These are phyloP conservation scores for Heliopora coerulea DNA, from an alignment of 92 coral and sea anemone genomes.

Conservation along the genomic window DNA sequence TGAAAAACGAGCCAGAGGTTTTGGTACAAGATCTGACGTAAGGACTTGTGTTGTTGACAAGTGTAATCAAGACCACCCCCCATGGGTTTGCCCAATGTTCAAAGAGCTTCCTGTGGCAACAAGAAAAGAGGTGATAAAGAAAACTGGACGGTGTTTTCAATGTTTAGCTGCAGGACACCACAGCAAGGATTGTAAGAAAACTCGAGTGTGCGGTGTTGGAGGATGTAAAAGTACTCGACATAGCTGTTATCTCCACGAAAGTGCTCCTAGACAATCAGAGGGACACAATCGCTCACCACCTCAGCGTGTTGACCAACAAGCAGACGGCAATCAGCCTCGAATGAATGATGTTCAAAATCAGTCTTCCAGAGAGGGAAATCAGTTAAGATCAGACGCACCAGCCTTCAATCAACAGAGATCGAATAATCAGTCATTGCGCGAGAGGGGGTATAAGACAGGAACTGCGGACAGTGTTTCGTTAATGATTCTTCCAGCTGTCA, in stretches of 20 bases:
- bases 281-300: too few species aligned
- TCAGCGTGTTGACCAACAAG: too few species aligned
- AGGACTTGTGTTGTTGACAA: conserved; percentile 10
- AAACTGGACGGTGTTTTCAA: too few species aligned
- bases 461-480: neutral
- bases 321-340: too few species aligned
- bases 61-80: neutral
- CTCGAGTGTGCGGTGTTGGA: conserved; percentile 38
- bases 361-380: neutral
- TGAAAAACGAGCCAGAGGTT: conserved; percentile 1
- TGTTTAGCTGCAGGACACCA: too few species aligned
- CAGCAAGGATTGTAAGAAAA: conserved; percentile 5
- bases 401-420: too few species aligned
- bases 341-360: neutral
- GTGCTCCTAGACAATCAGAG: too few species aligned
- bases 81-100: neutral
- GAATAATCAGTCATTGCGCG: neutral
- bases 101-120: too few species aligned
- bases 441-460: conserved; percentile 16
- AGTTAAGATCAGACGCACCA: neutral
- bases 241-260: conserved; percentile 43
- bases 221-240: conserved; percentile 40
- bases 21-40: neutral
- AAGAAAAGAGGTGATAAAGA: too few species aligned
- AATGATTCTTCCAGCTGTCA: conserved; percentile 29